Conservation (phyloP, 2,797 vertebrate genomes). For the Leptodactylus fallax region DNA sequence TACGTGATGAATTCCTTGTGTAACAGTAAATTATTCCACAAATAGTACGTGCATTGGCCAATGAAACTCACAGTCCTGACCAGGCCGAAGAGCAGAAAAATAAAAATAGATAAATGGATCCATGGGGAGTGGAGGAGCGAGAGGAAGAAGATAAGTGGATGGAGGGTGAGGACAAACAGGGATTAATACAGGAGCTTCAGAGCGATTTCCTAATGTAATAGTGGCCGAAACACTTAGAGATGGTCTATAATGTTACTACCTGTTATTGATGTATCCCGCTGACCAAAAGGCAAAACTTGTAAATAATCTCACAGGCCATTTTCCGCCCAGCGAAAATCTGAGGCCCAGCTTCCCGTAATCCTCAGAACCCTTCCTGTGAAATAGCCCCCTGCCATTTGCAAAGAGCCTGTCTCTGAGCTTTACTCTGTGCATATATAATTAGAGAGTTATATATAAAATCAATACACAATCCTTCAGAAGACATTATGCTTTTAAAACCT, state of each 20-base stretch:
- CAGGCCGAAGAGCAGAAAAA: constrained; percentile 38
- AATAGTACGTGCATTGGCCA: constrained; percentile 7
- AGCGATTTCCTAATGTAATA: constrained; percentile 76
- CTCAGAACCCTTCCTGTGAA: constrained; percentile 83
- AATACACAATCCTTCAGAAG: constrained; percentile 83
- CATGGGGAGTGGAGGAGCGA: constrained; percentile 44
- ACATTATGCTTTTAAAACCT: constrained; percentile 83
- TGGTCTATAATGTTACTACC: constrained; percentile 79
- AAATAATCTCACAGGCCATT: constrained; percentile 82
- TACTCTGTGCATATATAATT: constrained; percentile 83
- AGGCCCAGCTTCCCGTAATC: constrained; percentile 81
- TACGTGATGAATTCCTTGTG: neutral
- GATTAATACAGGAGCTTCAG: constrained; percentile 71
- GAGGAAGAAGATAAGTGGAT: constrained; percentile 51
- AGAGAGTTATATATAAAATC: constrained; percentile 86
- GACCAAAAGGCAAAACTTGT: constrained; percentile 82
- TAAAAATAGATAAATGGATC: constrained; percentile 60
- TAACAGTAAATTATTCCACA: constrained; percentile 35
- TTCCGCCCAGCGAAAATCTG: constrained; percentile 75
- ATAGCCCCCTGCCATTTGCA: constrained; percentile 82
- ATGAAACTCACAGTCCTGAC: constrained; percentile 11
- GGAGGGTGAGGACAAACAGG: constrained; percentile 44
- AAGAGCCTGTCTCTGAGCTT: constrained; percentile 84
- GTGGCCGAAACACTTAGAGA: constrained; percentile 79
- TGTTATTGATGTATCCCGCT: constrained; percentile 79